Base-by-base conservation (phyloP, 2,797 vertebrate species). In the Tachyglossus aculeatus region DNA sequence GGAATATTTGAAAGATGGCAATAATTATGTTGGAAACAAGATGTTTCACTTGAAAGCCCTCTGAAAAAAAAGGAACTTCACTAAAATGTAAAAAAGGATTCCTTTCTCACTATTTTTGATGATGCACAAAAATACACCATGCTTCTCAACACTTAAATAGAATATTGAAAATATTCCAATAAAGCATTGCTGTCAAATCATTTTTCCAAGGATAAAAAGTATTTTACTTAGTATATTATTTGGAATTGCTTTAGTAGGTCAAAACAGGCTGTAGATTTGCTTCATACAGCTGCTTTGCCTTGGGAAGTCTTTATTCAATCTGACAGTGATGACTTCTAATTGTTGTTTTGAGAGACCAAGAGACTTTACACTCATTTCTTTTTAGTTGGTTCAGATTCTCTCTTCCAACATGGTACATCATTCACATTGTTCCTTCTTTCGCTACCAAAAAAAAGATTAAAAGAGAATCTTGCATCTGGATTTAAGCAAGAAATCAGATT, bases 71-170 rank as follows among this genome's bases (percentile, higher is more conserved):
- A 32, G 21, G 27, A 48, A 51, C 18, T 47, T 76, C 36, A 62
- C 61, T 79, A 82, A 84, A 84, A 78, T 53, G 44, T 55, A 41
- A n/a, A 64, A 56, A 79, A 77, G 70, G 55, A 73, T 85, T 77
- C 71, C 62, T 59, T 48, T 81, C 74, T 78, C 39, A 67, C 56
- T 32, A 0, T 70, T 84, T 41, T 29, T 48, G 54, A 47, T 56
- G 37, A 59, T 79, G 61, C 55, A 66, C n/a, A 84, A 24, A 84
- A 72, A 82, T 79, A 29, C 74, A 31, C 39, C 59, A 36, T 83
- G 81, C 84, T 65, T 84, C 78, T 60, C 52, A 68, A 40, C 54
- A 80, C 82, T 73, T 74, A 86, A 88, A 82, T 77, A 32, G 43
- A 52, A 68, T 43, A 74, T 80, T 86, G 73, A 86, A 89, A 78